These are phyloP conservation scores for Lycaena phlaeas DNA, from an alignment of 2,888 invertebrate genomes.

Conservation along the genomic window DNA sequence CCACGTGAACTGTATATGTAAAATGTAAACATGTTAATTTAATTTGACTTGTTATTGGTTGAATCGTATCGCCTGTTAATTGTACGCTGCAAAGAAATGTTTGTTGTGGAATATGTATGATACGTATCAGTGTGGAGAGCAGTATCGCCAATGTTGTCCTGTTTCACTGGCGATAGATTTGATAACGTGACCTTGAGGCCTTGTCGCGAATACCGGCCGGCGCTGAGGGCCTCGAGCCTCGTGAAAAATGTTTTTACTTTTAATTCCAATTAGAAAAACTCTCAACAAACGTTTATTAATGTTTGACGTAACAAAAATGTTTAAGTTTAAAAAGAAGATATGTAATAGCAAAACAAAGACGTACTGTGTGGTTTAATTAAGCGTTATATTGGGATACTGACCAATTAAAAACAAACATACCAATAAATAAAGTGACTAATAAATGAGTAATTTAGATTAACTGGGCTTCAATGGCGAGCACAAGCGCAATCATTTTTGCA, in stretches of 20 bases:
- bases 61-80: neutral
- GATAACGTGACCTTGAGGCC: conserved; percentile 70
- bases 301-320: too few species aligned
- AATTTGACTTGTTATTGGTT: conserved; percentile 43
- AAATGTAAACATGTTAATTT: conserved; percentile 70
- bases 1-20: conserved; percentile 70
- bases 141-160: conserved; percentile 18
- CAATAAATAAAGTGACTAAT: conserved; percentile 52
- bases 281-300: conserved; percentile 14
- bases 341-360: neutral
- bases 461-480: conserved; percentile 35
- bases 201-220: conserved; percentile 63
- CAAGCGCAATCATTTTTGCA: conserved; percentile 23
- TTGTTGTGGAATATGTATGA: conserved; percentile 20
- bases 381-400: conserved; percentile 34
- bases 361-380: neutral
- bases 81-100: neutral
- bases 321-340: too few species aligned
- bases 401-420: conserved; percentile 54
- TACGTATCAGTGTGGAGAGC: conserved; percentile 26
- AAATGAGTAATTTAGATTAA: conserved; percentile 61
- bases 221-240: conserved; percentile 50
- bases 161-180: conserved; percentile 54
- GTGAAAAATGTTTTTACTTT: conserved; percentile 63
- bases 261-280: conserved; percentile 40